Base-by-base conservation (phyloP, 2,113 vertebrate genomes). In the Oncorhynchus keta region DNA sequence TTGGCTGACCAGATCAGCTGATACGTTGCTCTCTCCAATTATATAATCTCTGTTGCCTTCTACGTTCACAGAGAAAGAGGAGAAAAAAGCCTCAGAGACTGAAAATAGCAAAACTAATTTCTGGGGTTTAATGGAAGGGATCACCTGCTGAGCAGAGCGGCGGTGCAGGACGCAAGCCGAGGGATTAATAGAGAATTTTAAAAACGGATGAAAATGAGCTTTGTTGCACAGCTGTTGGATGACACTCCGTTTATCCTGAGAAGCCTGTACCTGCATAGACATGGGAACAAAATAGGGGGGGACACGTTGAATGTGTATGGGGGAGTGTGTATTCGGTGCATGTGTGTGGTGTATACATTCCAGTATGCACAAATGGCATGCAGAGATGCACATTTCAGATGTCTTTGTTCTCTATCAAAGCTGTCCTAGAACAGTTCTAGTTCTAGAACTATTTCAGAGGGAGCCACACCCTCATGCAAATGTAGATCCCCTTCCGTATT, bases 161-260 rank as follows among this genome's bases (percentile, higher is more conserved):
- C 83, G 77, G 51, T 35, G 77, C 14, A 73, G 67, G 86, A 80
- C 78, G 70, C 18, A 82, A 81, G 74, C 83, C 83, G 77, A 87
- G 85, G 82, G 86, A 92, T 90, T 89, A 84, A 81, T 81, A 81
- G 74, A 22, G 30, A 80, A 81, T 88, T 88, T 90, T 73, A 57
- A 80, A 83, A 89, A 89, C 81, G 80, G 86, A 91, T 86, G 70
- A 84, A 86, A 89, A 86, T 78, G 83, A 74, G 14, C 77, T 79
- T 90, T 79, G 64, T 89, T 92, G 87, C 90, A 91, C 84, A 89
- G 86, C 81, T 87, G 86, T 84, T 86, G 87, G 89, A 89, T 87
- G 87, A 85, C 30, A 22, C 78, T 57, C 67, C 51, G 82, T 67
- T 62, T 87, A 87, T 39, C 78, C 64, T 73, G 80, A 83, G 76